Conservation (phyloP, 1,140 invertebrate genomes). For the Ectropis grisescens region DNA sequence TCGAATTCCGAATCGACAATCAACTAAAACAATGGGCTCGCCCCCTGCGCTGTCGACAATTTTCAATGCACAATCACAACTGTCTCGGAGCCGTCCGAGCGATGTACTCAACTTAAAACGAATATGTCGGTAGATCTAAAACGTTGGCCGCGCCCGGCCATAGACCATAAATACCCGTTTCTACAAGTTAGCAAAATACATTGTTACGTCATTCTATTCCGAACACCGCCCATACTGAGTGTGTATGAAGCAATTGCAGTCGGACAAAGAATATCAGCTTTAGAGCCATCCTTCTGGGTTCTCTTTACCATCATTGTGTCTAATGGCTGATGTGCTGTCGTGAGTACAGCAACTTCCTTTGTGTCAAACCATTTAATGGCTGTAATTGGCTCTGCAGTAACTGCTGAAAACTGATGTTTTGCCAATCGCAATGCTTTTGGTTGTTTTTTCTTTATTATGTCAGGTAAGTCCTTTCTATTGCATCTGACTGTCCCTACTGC, state of each 20-base stretch:
- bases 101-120: too few species aligned
- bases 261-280: slow-evolving; percentile 17
- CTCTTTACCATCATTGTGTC: slow-evolving; percentile 20
- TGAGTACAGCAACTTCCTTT: slow-evolving; percentile 21
- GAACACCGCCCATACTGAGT: slow-evolving; percentile 24
- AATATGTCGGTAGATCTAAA: too few species aligned
- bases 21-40: too few species aligned
- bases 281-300: slow-evolving; percentile 27
- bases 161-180: too few species aligned
- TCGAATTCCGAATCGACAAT: too few species aligned
- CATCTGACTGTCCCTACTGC: background rate
- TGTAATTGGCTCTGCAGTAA: slow-evolving; percentile 20
- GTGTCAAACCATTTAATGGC: slow-evolving; percentile 31
- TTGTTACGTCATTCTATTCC: too few species aligned
- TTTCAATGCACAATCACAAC: too few species aligned
- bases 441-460: background rate
- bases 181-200: too few species aligned
- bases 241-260: slow-evolving; percentile 25
- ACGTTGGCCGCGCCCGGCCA: too few species aligned
- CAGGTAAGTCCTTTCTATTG: background rate
- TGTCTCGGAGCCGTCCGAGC: too few species aligned
- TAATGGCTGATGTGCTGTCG: slow-evolving; percentile 25
- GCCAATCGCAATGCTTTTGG: background rate
- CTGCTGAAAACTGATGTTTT: slow-evolving; percentile 17
- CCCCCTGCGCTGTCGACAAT: too few species aligned